Conservation (phyloP, 2,888 invertebrate species). For the Polyommatus iphigenia region DNA sequence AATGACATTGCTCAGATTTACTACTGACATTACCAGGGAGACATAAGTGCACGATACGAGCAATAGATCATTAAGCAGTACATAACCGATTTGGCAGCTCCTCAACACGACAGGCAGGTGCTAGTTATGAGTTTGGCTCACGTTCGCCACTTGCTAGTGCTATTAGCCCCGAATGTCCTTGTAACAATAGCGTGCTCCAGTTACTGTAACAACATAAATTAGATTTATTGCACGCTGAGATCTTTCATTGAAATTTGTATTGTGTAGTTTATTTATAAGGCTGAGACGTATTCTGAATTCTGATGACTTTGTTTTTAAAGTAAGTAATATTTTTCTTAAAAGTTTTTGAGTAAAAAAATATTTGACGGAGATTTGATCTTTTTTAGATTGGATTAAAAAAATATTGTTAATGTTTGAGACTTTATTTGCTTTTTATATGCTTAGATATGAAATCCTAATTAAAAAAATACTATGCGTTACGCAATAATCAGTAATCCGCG, state of each 20-base stretch:
- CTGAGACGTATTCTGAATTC: no score
- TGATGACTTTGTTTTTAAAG: no score
- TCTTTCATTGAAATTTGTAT: not conserved
- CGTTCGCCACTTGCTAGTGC: conserved; percentile 16
- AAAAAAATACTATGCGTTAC: not conserved
- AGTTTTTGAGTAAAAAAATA: no score
- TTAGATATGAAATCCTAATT: no score
- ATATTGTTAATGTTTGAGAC: no score
- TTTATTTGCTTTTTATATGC: no score
- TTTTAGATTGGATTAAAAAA: no score
- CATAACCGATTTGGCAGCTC: conserved; percentile 30
- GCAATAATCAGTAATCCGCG: not conserved
- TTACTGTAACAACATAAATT: conserved; percentile 11
- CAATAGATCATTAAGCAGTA: conserved; percentile 26
- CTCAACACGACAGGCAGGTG: conserved; percentile 27
- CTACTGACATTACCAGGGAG: not conserved
- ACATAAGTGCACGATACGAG: conserved; percentile 3
- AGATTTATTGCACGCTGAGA: conserved; percentile 14
- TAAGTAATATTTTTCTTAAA: no score
- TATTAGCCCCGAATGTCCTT: conserved; percentile 25
- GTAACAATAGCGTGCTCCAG: conserved; percentile 10
- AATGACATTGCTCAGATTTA: not conserved
- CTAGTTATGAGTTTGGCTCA: conserved; percentile 29
- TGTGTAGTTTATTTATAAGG: not conserved
- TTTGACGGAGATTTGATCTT: no score